Percentiles rank a stretch among this genome's conserved stretches.
Evolutionary conservation across 1,140 invertebrate species (phyloP).

Genomic region (Cotesia vestalis): DNA sequence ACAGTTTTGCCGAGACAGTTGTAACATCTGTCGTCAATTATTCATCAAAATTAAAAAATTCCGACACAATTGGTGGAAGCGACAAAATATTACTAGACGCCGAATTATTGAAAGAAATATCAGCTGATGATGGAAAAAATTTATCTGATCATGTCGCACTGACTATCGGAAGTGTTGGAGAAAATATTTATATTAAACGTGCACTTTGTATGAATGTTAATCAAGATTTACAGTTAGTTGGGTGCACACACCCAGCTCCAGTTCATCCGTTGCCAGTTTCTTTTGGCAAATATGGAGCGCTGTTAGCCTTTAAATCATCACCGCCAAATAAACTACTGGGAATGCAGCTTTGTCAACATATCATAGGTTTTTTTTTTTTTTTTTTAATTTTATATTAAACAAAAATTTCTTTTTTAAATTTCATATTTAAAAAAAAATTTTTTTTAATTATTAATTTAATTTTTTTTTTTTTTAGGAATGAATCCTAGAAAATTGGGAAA

Average conservation of each 20-base stretch:
- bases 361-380: conserved; percentile 74
- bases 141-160: conserved; percentile 83
- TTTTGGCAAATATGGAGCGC: conserved; percentile 84
- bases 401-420: conserved; percentile 3
- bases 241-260: conserved; percentile 78
- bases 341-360: conserved; percentile 86
- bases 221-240: conserved; percentile 69
- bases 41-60: conserved; percentile 43
- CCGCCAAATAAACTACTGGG: conserved; percentile 69
- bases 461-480: conserved; percentile 71
- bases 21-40: conserved; percentile 72
- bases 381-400: not conserved
- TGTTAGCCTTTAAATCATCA: conserved; percentile 73
- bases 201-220: conserved; percentile 77
- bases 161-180: conserved; percentile 85
- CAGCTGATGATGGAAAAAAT: conserved; percentile 71
- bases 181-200: conserved; percentile 85
- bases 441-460: conserved; percentile 32
- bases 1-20: conserved; percentile 78
- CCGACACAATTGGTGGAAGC: conserved; percentile 46
- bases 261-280: conserved; percentile 61
- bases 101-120: conserved; percentile 73
- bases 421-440: conserved; percentile 18
- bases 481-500: conserved; percentile 87
- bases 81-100: conserved; percentile 67